A percentile compares a stretch with the other conserved stretches of the same genome.
phyloP scores from a whole-genome alignment of 2,113 vertebrate genomes.

The Prionailurus bengalensis region DNA sequence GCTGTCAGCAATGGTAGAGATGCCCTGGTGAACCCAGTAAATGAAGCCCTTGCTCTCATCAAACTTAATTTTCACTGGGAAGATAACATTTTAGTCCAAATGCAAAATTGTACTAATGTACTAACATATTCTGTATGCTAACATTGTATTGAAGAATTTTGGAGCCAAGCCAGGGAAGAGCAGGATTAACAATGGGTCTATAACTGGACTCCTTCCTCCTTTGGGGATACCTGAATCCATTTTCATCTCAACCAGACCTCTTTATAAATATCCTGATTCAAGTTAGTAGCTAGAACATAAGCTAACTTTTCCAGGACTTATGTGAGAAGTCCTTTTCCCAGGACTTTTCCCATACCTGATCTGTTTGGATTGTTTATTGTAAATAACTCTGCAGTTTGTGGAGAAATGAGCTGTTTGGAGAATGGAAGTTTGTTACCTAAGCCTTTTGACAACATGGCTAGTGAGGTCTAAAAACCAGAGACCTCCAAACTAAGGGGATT shows the following conservation, averaged over 20 bases:
- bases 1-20: neutral
- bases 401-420: neutral
- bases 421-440: neutral
- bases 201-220: neutral
- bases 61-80: slow-evolving; percentile 40
- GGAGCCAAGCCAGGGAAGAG: neutral
- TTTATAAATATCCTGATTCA: slow-evolving; percentile 17
- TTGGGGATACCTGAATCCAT: neutral
- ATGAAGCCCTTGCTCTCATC: slow-evolving; percentile 12
- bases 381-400: neutral
- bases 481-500: neutral
- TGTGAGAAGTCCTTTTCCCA: too few species aligned
- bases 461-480: neutral
- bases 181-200: neutral
- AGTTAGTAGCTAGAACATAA: neutral
- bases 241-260: neutral
- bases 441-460: neutral
- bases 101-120: slow-evolving; percentile 4
- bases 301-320: neutral
- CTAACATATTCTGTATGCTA: neutral
- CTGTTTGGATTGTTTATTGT: neutral
- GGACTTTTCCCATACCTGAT: neutral
- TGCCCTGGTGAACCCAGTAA: neutral
- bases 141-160: slow-evolving; percentile 36
- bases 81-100: slow-evolving; percentile 39